Evolutionary conservation across 1,140 invertebrate species (phyloP), one percentile per base, ranked within the genome.

Genomic region (Papilio polytes): DNA sequence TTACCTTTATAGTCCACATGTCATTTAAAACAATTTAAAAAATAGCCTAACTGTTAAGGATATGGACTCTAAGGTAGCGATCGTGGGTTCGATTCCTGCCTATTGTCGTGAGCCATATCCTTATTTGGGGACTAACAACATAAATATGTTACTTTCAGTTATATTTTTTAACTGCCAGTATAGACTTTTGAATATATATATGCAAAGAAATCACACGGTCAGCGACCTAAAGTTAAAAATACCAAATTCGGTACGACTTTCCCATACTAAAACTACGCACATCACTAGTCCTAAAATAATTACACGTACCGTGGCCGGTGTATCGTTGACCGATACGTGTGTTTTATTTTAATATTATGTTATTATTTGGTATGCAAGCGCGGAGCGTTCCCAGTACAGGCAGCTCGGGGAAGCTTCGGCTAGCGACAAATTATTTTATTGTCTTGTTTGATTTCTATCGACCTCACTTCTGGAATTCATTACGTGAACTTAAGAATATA

Each of bases 271-370:
- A 22, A 7, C 4, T 66, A 26, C 46, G 74, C 20, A 76, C 74
- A 76, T 76, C 74, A 76, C 74, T 78, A 78, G 76, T 59, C 76
- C 76, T 22, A 78, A 78, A 78, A 78, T 78, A 78, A 78, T 78
- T 78, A 78, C 76, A 78, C 76, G 76, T 76, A 78, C 53, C 15
- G 22, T 41, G 51, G 76, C 22, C 76, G 53, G 74, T 66, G 63
- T 76, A 76, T 76, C 74, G 74, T 20, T 51, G 74, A 18, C 76
- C 76, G 76, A 78, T 78, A 78, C 76, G 76, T 78, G 76, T 59
- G 51, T 78, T 78, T 78, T 78, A 78, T 78, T 78, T 78, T 78
- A 78, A 78, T 78, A 78, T n/a, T 78, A 15, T 18, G 76, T 59
- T 59, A 59, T 78, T 78, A 78, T 78, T 78, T 53, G 76, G 76